phyloP scores from a whole-genome alignment of 2,797 vertebrate genomes.

The Hipposideros larvatus region DNA sequence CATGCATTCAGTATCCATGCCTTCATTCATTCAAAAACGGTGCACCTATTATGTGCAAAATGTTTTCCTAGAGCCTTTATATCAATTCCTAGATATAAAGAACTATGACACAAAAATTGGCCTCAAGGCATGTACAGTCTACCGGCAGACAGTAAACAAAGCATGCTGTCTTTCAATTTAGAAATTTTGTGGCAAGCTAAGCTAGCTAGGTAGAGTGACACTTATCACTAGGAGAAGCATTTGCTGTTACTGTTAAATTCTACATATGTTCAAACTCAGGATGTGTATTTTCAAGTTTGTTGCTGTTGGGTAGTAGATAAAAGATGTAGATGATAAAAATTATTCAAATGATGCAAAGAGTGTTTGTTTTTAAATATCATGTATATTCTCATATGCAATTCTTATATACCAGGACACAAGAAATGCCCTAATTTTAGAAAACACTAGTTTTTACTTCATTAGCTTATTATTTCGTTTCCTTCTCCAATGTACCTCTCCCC shows the following conservation, averaged over 20 bases:
- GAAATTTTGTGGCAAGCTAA: slow-evolving; percentile 47
- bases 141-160: not conserved
- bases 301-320: not conserved
- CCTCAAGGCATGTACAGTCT: not conserved
- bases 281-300: slow-evolving; percentile 13
- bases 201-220: not conserved
- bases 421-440: slow-evolving; percentile 38
- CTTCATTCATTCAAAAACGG: not conserved
- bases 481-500: not conserved
- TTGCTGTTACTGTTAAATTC: not conserved
- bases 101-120: not conserved
- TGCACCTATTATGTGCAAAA: not conserved
- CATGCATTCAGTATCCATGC: not conserved
- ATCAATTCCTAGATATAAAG: not conserved
- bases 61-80: not conserved
- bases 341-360: not conserved
- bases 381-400: not conserved
- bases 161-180: slow-evolving; percentile 1
- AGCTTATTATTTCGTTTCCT: not conserved
- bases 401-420: not conserved
- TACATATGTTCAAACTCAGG: slow-evolving; percentile 36
- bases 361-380: not conserved
- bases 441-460: slow-evolving; percentile 29
- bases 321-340: not conserved
- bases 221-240: not conserved